phyloP scores from a whole-genome alignment of 2,888 invertebrate genomes.

The Zaprionus obscuricornis region DNA sequence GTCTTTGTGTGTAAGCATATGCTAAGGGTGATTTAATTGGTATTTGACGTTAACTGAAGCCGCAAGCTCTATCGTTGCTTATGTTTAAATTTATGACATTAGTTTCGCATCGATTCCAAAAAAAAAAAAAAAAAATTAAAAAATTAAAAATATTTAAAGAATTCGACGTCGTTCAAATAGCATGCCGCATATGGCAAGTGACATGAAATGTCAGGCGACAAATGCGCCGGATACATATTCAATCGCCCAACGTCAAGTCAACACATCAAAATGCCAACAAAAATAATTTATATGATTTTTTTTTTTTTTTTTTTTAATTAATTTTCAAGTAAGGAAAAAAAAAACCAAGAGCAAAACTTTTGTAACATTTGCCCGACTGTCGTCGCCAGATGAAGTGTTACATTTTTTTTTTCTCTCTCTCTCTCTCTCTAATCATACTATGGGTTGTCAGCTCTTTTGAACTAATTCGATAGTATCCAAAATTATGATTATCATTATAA shows the following conservation, averaged over 20 bases:
- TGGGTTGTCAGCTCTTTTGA: too few relatives aligned
- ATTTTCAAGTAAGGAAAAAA: constrained; percentile 33
- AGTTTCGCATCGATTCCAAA: constrained; percentile 29
- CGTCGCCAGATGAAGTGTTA: constrained; percentile 12
- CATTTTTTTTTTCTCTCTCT: too few relatives aligned
- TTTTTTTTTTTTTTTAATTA: too few relatives aligned
- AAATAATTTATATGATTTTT: constrained; percentile 59
- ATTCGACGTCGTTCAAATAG: too few relatives aligned
- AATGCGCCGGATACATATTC: too few relatives aligned
- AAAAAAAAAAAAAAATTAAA: too few relatives aligned
- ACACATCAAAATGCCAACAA: constrained; percentile 20
- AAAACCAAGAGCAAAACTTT: background rate
- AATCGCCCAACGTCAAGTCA: constrained; percentile 16
- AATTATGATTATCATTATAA: too few relatives aligned
- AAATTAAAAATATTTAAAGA: too few relatives aligned
- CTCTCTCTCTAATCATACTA: too few relatives aligned
- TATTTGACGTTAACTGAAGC: constrained; percentile 39
- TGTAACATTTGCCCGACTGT: constrained; percentile 2
- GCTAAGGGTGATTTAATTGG: constrained; percentile 53
- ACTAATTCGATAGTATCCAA: too few relatives aligned
- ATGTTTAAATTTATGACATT: constrained; percentile 31
- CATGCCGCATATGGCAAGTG: background rate
- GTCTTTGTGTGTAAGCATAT: too few relatives aligned
- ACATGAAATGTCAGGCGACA: constrained; percentile 4
- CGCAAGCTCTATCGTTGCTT: constrained; percentile 17